Base-by-base conservation (phyloP, 2,888 invertebrate genomes). In the Lymantria dispar region DNA sequence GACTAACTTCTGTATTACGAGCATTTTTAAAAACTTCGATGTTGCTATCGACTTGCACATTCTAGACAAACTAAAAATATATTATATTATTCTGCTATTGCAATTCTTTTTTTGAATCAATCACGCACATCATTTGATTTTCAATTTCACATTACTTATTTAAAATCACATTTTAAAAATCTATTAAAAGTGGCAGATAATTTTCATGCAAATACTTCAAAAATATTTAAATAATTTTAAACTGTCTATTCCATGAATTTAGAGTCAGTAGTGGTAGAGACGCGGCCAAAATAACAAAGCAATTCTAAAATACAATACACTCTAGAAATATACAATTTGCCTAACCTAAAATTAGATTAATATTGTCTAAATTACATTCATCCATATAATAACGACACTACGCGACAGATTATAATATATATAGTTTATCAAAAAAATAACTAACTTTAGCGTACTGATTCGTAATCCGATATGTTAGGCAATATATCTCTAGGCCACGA, bases 391-490 rank as follows among this genome's bases (percentile, higher is more conserved):
- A 75, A 71, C 69, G 55, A 62, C 69, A 72, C 71, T 83, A 84
- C 86, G 86, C 82, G 74, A 82, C 74, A 81, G 78, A 77, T 78
- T 80, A 69, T 76, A 74, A 69, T 76, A 74, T n/a, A n/a, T 80
- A 83, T 74, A 82, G 56, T 66, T 45, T 69, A 71, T 76, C 76
- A 68, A 73, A 73, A 77, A 80, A 81, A 80, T 80, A 81, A 78
- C 74, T 75, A 73, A 76, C 70, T 83, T 76, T 80, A 80, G 83
- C 85, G 64, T 80, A 80, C 62, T 83, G 80, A 82, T 85, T 80
- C 76, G 66, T 74, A 73, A 76, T 80, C 67, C 85, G 89, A 89
- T 89, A 89, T 89, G 89, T 89, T 74, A 87, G 87, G 86, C 87
- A 82, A 78, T 81, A 76, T 74, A 72, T 78, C 62, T 71, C 79